Evolutionary conservation across 2,888 invertebrate species (phyloP), one percentile per base, ranked within the genome.

Genomic region (Geophilus truncorum): DNA sequence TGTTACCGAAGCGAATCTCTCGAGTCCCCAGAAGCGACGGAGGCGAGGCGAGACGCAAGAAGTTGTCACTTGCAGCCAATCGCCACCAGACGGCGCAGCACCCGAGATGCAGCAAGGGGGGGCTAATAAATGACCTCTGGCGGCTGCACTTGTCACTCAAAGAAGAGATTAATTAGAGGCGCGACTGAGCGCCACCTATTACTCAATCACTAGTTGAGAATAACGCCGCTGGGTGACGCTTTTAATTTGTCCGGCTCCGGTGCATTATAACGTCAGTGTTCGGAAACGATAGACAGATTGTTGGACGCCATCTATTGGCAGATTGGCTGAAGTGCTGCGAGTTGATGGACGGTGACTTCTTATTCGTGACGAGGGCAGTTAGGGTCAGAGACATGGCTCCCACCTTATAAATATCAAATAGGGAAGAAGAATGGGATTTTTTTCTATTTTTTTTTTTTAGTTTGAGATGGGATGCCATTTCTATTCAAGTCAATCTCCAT

Each of bases 351-450:
- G 57, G 57, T 21, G 57, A 57, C 57, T 57, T 57, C 21, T 57
- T 40, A 57, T 57, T 57, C 57, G 57, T 57, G 21, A 57, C 57
- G 23, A 57, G 57, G 57, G 57, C 57, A 57, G 57, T 23, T 7
- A 15, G 57, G 57, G 57, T 57, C 57, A 57, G 57, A 57, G 21
- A 57, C 57, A 21, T 12, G 57, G 4, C 57, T 57, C 57, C 57
- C 57, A 57, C 57, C 57, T 57, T 57, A 57, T 57, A 57, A 57
- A 57, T 57, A 57, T 57, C 57, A 57, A 57, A 57, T 21, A 57
- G 21, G 21, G 23, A 57, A 45, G 45, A 45, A 45, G 45, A 45
- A 57, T 21, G 21, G 57, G 57, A 57, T 57, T 57, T 57, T 57
- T 57, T 57, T 57, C 3, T 32, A 9, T 40, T 40, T 5, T 2